Percentiles rank a stretch among this genome's conserved stretches.
Conservation (phyloP, 2,888 invertebrate species). For the Pristionchus japonicus region DNA sequence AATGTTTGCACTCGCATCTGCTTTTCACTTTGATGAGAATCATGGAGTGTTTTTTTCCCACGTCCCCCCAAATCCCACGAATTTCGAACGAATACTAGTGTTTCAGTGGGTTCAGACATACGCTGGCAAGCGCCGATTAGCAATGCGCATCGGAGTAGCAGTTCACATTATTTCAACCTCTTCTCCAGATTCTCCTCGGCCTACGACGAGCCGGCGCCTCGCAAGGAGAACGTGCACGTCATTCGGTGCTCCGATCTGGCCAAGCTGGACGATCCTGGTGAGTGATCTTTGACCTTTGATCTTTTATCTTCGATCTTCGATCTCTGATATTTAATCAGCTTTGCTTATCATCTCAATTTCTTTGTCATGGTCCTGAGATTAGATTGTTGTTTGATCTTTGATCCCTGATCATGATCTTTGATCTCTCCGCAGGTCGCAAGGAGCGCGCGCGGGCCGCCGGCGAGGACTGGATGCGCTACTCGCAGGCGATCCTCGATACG, state of each 20-base stretch:
- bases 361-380: too few species aligned
- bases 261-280: constrained; percentile 25
- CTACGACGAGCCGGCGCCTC: background rate
- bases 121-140: too few species aligned
- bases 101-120: too few species aligned
- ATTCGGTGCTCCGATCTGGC: constrained; percentile 32
- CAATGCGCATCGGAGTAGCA: too few species aligned
- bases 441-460: constrained; percentile 79
- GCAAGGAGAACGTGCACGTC: constrained; percentile 54
- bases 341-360: too few species aligned
- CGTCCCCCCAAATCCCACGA: too few species aligned
- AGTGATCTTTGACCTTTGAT: background rate
- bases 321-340: too few species aligned
- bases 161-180: background rate
- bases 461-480: constrained; percentile 78
- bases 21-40: too few species aligned
- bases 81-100: too few species aligned
- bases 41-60: too few species aligned
- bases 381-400: background rate
- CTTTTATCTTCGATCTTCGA: background rate
- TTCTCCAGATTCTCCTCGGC: background rate
- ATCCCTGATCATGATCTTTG: background rate
- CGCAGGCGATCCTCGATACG: constrained; percentile 52
- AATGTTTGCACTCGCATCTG: too few species aligned
- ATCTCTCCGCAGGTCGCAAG: constrained; percentile 37